Evolutionary conservation across 2,888 invertebrate genomes (phyloP), one percentile per base, ranked within the genome.

Genomic region (Eupithecia insigniata): DNA sequence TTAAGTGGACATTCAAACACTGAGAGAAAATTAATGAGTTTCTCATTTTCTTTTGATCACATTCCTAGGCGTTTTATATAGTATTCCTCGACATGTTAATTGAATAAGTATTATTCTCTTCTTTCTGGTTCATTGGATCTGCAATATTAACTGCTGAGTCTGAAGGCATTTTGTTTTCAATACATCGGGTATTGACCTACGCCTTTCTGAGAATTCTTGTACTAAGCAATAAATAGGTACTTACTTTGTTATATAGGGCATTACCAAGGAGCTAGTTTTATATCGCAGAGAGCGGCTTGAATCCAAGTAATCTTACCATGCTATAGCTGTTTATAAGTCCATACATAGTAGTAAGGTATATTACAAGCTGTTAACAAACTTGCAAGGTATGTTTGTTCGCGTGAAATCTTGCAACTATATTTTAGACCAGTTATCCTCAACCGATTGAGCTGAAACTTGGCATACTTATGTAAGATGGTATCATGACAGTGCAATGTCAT

Each of bases 161-260:
- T 69, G 46, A 68, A 67, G 73, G 71, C 71, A 70, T 74, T 67
- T 69, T 74, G 70, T 72, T 76, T 76, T 78, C 75, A 74, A 77
- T 77, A 73, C 71, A 61, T 51, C 73, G 74, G 66, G 16, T 71
- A 46, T 46, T 64, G 72, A 74, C 76, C 74, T 72, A 26, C 67
- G 36, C 51, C 65, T 32, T 26, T 66, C 72, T 67, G 69, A 16
- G 73, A 73, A 72, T 67, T 68, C 71, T 46, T 67, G 43, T 66
- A 66, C 67, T 51, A 64, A 70, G 66, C 43, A 67, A 64, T 64
- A 12, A 36, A 64, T 36, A 14, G 32, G 36, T 8, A 34, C 18
- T 62, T 32, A n/a, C n/a, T n/a, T n/a, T n/a, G 10, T 34, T 22
- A 62, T 22, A 18, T 61, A 30, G n/a, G 34, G n/a, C n/a, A 12